These are phyloP conservation scores for Ctenochaetus hawaiiensis DNA, from an alignment of 2,797 vertebrate species.

Conservation along the genomic window DNA sequence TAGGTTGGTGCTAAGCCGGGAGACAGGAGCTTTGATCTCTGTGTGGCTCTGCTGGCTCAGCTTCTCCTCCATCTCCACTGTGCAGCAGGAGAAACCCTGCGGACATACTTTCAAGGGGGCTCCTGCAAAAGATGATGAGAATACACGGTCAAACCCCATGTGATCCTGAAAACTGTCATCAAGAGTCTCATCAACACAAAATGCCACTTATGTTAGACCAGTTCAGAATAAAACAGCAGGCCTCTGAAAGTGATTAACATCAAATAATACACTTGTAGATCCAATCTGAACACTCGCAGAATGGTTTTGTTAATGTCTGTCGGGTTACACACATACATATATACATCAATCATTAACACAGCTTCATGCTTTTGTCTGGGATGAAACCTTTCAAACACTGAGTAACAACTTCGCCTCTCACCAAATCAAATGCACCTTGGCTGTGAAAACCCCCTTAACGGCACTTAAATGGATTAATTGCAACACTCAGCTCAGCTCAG, in stretches of 20 bases:
- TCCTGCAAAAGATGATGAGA: conserved; percentile 81
- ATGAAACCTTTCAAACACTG: conserved; percentile 6
- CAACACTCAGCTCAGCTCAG: conserved; percentile 51
- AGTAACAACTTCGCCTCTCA: conserved; percentile 41
- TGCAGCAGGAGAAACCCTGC: conserved; percentile 95
- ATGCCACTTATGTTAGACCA: neutral
- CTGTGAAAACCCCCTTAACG: conserved; percentile 54
- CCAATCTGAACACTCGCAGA: neutral
- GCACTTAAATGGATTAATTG: conserved; percentile 65
- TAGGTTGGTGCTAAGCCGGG: conserved; percentile 90
- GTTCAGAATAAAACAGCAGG: neutral
- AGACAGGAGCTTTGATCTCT: conserved; percentile 91
- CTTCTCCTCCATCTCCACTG: conserved; percentile 97
- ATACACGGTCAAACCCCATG: neutral
- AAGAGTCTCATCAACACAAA: neutral
- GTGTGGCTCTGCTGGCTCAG: conserved; percentile 93
- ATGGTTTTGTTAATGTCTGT: neutral
- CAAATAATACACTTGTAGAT: neutral
- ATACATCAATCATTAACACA: neutral
- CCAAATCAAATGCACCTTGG: conserved; percentile 55
- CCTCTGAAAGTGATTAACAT: neutral
- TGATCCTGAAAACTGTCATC: neutral
- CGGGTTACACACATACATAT: neutral
- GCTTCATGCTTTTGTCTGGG: neutral
- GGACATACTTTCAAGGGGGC: conserved; percentile 95